A percentile compares a stretch with the other conserved stretches of the same genome.
These are phyloP conservation scores for Muscicapa adusta DNA, from an alignment of 2,113 vertebrate species.

Conservation along the genomic window DNA sequence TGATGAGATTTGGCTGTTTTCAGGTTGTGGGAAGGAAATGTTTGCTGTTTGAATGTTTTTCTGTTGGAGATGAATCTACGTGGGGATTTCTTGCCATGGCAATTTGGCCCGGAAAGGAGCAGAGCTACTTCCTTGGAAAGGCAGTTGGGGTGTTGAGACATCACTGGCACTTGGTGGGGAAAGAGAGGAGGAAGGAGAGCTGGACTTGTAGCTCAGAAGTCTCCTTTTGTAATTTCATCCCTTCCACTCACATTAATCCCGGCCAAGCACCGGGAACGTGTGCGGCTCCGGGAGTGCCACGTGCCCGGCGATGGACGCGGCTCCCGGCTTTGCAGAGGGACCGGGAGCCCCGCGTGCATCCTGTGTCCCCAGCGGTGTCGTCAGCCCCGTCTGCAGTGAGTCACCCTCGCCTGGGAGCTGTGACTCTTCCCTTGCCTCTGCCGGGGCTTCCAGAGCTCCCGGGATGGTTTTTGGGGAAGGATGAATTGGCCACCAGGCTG, in stretches of 20 bases:
- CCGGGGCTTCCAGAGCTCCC: background rate
- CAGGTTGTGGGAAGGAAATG: background rate
- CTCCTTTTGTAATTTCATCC: background rate
- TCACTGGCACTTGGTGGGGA: background rate
- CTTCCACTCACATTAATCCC: accelerated
- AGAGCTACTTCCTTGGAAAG: background rate
- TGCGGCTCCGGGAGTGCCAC: accelerated
- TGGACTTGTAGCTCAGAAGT: background rate
- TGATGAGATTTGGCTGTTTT: background rate
- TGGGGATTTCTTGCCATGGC: background rate
- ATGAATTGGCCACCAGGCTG: accelerated
- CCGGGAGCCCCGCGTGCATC: accelerated
- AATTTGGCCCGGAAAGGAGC: background rate
- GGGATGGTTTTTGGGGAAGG: background rate
- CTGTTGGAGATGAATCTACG: background rate
- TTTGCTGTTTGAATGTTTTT: background rate
- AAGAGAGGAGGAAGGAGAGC: background rate
- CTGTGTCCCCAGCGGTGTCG: background rate
- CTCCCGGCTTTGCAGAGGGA: background rate
- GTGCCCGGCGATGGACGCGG: accelerated
- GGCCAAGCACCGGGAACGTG: accelerated
- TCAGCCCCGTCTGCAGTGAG: background rate
- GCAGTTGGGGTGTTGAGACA: background rate
- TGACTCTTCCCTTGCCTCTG: background rate
- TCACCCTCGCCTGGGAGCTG: background rate